Evolutionary conservation across 23 tunicate species (phyloP).

Genomic region (Corella eumyota): DNA sequence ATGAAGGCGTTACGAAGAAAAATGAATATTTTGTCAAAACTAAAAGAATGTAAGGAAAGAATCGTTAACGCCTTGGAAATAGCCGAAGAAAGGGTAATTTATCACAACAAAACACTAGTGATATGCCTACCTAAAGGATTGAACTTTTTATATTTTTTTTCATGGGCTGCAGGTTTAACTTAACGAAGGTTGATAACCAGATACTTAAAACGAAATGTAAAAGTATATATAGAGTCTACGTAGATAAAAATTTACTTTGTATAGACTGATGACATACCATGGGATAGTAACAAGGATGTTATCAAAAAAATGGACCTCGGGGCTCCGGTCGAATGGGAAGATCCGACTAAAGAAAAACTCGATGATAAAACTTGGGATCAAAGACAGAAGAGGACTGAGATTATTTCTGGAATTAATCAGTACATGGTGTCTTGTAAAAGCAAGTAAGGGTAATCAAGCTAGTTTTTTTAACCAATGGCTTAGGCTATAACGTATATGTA

Average conservation of each 20-base stretch:
- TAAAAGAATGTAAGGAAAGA: constrained; percentile 37
- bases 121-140: no score
- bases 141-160: no score
- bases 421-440: constrained; percentile 19
- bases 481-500: no score
- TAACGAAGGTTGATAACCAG: no score
- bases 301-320: neutral
- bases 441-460: constrained; percentile 12
- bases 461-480: no score
- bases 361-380: constrained; percentile 2
- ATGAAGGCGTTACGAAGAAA: constrained; percentile 30
- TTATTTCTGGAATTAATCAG: constrained; percentile 7
- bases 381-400: constrained; percentile 7
- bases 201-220: no score
- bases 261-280: constrained; percentile 25
- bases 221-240: no score
- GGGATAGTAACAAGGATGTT: constrained; percentile 12
- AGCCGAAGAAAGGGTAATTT: constrained; percentile 28
- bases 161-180: no score
- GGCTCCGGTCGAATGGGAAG: neutral
- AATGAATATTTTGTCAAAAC: constrained; percentile 6
- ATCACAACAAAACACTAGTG: no score
- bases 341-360: constrained; percentile 3
- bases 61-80: constrained; percentile 22
- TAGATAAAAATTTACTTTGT: no score